Base-by-base conservation (phyloP, 2,113 vertebrate genomes). In the Indri indri region DNA sequence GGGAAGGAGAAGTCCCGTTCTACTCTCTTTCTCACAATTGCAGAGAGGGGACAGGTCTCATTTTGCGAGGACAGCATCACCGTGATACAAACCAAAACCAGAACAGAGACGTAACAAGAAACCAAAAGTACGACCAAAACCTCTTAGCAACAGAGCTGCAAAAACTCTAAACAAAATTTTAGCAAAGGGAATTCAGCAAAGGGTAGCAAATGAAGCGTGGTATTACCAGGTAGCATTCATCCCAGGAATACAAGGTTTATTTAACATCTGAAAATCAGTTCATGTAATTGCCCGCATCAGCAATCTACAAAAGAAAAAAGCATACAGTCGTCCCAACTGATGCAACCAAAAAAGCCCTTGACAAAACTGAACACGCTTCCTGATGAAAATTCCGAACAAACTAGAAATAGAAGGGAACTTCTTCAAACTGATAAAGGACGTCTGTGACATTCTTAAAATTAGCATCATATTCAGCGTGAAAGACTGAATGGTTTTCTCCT, bases 391-490 rank as follows among this genome's bases (percentile, higher is more conserved):
- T 87, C 42, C 14, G 22, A 27, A 0, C 20, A 63, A 34, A 23
- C 14, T 13, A 6, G 20, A 57, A 11, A 34, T 1, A 3, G 63
- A 34, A 6, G 23, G 52, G 20, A 13, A 10, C 13, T 12, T 45
- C 22, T 50, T 18, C 18, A 3, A 2, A 14, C 18, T 22, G 11
- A 32, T 1, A 6, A 59, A 45, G 42, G 5, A 34, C 6, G 0
- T 12, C n/a, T 4, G 0, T 0, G 9, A 34, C 18, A 3, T 47
- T 32, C 34, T 59, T 20, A 23, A 34, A 68, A 27, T 9, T 8
- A 8, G 3, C 8, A 0, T n/a, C 0, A 0, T 20, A 0, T 20
- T 68, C 2, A 1, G 8, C 0, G 18, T 0, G 16, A 68, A 23
- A 12, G 45, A 6, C n/a, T 0, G 3, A 8, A 16, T 1, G 17